A percentile compares a stretch with the other conserved stretches of the same genome.
These are phyloP conservation scores for Pocota personata DNA, from an alignment of 2,888 invertebrate genomes.

Conservation along the genomic window DNA sequence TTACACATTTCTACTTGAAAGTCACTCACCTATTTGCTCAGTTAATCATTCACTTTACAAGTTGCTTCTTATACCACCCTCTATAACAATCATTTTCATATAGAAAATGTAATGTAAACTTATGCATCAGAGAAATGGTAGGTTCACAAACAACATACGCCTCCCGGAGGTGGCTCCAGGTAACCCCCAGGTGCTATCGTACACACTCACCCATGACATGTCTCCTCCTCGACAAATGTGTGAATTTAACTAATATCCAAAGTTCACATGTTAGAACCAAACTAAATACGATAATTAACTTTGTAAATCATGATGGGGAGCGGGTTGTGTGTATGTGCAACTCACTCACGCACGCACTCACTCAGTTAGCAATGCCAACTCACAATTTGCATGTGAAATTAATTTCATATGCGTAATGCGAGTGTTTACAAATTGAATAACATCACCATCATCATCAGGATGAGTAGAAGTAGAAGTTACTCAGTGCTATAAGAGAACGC, in stretches of 20 bases:
- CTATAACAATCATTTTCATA: neutral
- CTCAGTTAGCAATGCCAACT: neutral
- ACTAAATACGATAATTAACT: constrained; percentile 74
- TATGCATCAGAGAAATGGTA: constrained; percentile 21
- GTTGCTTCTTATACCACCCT: constrained; percentile 23
- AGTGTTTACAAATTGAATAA: constrained; percentile 74
- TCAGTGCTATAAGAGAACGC: neutral
- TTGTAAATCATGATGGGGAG: constrained; percentile 55
- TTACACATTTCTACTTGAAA: constrained; percentile 16
- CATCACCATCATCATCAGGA: constrained; percentile 62
- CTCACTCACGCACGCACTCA: constrained; percentile 14
- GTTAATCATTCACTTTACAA: constrained; percentile 51
- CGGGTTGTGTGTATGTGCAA: neutral
- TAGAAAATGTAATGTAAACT: constrained; percentile 40
- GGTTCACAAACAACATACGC: constrained; percentile 38
- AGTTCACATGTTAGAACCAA: constrained; percentile 70
- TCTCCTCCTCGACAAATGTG: constrained; percentile 52
- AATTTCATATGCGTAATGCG: constrained; percentile 73
- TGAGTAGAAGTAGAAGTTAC: neutral
- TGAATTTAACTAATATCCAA: constrained; percentile 73
- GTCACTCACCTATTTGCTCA: constrained; percentile 34
- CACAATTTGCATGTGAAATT: constrained; percentile 68
- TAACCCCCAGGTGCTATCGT: constrained; percentile 10
- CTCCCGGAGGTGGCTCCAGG: neutral
- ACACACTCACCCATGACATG: neutral